A percentile compares a stretch with the other conserved stretches of the same genome.
Evolutionary conservation across 2,888 invertebrate genomes (phyloP).

Genomic region (Beris chalybata): DNA sequence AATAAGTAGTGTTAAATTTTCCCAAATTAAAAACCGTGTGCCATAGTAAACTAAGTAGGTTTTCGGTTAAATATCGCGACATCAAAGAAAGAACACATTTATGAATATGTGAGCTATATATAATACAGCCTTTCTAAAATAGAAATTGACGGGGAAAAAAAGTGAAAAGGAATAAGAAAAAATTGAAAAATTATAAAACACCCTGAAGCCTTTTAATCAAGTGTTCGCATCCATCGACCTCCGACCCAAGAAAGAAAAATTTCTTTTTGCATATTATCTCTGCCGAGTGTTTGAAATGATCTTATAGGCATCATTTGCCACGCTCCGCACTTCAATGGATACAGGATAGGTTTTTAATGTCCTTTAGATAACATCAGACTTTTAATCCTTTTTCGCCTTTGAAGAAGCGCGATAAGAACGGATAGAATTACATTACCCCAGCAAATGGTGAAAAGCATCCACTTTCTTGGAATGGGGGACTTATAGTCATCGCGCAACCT

Average conservation of each 20-base stretch:
- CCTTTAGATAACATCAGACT: slow-evolving; percentile 28
- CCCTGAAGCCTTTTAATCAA: slow-evolving; percentile 33
- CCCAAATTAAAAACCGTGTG: too few species aligned
- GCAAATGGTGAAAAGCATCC: too few species aligned
- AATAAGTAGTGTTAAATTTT: too few species aligned
- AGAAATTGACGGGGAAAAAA: neutral
- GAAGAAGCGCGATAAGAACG: slow-evolving; percentile 11
- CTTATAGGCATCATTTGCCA: slow-evolving; percentile 20
- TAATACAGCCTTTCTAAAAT: neutral
- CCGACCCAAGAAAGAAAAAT: slow-evolving; percentile 26
- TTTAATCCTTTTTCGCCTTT: slow-evolving; percentile 26
- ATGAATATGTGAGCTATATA: too few species aligned
- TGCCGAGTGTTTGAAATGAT: slow-evolving; percentile 28
- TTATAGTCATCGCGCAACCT: too few species aligned
- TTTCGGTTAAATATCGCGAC: too few species aligned
- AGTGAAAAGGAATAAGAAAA: slow-evolving; percentile 10
- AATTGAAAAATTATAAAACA: too few species aligned
- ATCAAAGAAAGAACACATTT: too few species aligned
- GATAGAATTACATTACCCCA: slow-evolving; percentile 23
- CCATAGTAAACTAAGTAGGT: too few species aligned
- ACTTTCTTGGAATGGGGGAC: too few species aligned
- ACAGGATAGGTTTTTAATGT: slow-evolving; percentile 20
- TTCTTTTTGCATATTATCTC: slow-evolving; percentile 22
- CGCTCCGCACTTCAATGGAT: neutral
- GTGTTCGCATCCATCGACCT: slow-evolving; percentile 30